Conservation (phyloP, 2,888 invertebrate genomes). For the Slavum lentiscoides region DNA sequence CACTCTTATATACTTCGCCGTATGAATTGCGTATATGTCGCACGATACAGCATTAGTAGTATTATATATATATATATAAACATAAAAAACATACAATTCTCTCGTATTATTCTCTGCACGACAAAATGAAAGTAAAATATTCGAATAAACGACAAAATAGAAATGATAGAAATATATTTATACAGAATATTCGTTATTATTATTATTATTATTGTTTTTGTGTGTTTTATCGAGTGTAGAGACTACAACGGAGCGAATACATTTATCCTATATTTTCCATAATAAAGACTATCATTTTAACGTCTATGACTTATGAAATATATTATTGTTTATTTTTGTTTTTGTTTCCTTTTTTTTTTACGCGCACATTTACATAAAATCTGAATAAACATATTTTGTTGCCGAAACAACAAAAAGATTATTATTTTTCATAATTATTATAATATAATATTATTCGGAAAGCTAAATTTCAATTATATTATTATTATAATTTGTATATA, state of each 20-base stretch:
- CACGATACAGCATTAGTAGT: no score
- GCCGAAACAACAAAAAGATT: constrained; percentile 1
- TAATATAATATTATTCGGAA: neutral
- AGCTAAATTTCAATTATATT: no score
- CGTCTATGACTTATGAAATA: neutral
- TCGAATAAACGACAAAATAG: neutral
- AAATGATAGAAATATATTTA: neutral
- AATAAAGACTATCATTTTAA: neutral
- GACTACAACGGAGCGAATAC: no score
- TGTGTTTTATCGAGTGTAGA: neutral
- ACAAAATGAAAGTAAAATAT: neutral
- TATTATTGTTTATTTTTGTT: neutral
- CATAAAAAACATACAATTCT: neutral
- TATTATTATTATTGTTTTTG: neutral
- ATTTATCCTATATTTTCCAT: neutral
- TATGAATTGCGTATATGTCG: neutral
- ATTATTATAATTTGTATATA: no score
- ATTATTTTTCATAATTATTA: neutral
- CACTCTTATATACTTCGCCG: neutral
- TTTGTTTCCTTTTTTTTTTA: neutral
- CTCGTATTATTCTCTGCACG: no score
- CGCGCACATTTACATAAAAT: neutral
- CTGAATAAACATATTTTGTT: neutral
- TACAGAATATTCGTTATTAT: neutral
- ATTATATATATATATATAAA: no score